phyloP scores from a whole-genome alignment of 2,113 vertebrate genomes.

The sheep (Ovis aries) region ARS-UI_Ramb_v3.0 NC_056061.1:9354001-9354500 shows the following conservation, averaged over 20 bases:
- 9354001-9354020: constrained; percentile 5
- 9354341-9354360: no score
- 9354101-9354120: neutral
- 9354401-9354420: no score
- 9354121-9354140: neutral
- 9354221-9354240: neutral
- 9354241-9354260: neutral
- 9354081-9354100: neutral
- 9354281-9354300: neutral
- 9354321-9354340: no score
- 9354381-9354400: no score
- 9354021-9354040: neutral
- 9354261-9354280: neutral
- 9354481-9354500: no score
- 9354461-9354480: no score
- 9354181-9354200: neutral
- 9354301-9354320: no score
- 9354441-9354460: no score
- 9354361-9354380: no score
- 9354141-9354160: neutral
- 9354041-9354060: neutral
- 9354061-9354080: neutral
- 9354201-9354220: neutral
- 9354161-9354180: neutral
- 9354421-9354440: no score